Percentiles rank a stretch among this genome's conserved stretches.
phyloP scores from a whole-genome alignment of 2,888 invertebrate genomes.

The Encarsia formosa region DNA sequence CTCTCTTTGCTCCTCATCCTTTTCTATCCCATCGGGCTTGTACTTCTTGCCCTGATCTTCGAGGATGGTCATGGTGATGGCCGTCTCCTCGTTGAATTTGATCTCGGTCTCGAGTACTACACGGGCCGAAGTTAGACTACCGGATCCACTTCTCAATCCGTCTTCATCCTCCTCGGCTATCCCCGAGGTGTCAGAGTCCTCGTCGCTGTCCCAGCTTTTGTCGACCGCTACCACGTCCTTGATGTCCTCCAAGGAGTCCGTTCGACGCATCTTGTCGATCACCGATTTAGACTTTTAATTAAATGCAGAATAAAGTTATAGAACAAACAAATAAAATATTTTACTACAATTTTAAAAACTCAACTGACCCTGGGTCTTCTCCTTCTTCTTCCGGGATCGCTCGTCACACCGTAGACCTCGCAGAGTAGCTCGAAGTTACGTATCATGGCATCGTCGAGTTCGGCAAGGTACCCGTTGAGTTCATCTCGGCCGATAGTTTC shows the following conservation, averaged over 20 bases:
- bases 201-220: constrained; percentile 21
- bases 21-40: constrained; percentile 3
- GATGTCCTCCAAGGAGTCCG: constrained; percentile 9
- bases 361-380: constrained; percentile 5
- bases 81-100: constrained; percentile 73
- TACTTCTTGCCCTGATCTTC: constrained; percentile 59
- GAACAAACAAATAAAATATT: not conserved
- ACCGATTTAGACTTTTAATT: no score
- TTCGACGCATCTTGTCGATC: not conserved
- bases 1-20: not conserved
- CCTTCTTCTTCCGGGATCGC: not conserved
- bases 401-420: constrained; percentile 55
- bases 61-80: constrained; percentile 78
- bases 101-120: constrained; percentile 81
- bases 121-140: constrained; percentile 39
- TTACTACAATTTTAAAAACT: not conserved
- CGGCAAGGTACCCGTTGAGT: constrained; percentile 57
- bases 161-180: constrained; percentile 42
- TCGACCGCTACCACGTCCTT: constrained; percentile 6
- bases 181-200: constrained; percentile 38
- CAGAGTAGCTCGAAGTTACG: constrained; percentile 60
- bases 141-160: constrained; percentile 3
- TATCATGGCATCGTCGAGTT: constrained; percentile 52
- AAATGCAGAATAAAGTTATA: not conserved
- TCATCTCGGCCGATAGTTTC: constrained; percentile 64